Evolutionary conservation across 2,797 vertebrate genomes (phyloP), one percentile per base, ranked within the genome.

Genomic region (Vireo griseus): DNA sequence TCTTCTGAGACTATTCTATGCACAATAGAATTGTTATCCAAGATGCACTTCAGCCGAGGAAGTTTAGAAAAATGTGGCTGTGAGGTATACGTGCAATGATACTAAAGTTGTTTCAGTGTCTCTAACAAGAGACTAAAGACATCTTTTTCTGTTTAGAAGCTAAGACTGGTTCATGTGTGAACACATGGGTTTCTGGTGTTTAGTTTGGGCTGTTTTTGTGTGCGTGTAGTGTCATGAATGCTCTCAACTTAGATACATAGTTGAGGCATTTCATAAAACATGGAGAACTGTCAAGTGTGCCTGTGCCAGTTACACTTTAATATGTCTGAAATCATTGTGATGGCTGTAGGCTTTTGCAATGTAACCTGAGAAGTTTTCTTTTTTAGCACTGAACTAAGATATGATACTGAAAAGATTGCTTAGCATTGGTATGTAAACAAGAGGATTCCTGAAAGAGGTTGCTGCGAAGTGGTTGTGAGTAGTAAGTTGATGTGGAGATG

Each of bases 121-220:
- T 72, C 28, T 76, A 16, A 29, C 29, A n/a, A n/a, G 13, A 66
- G 44, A 44, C 37, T 59, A 6, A 13, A 16, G 29, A 1, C 2
- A 44, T 58, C 2, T 75, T 68, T 71, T 74, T 76, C 12, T 35
- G 6, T 58, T 82, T 78, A 42, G 61, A 86, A 33, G 9, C 72
- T 75, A n/a, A 29, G 35, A n/a, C 45, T 63, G 8, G 3, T 69
- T 51, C 40, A 19, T 5, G 16, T 40, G 20, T 3, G 24, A 58
- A 26, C 18, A 40, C 4, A 2, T 1, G 2, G 2, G 7, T 1
- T 11, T 47, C 79, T 63, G 11, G 10, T 54, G 20, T 26, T 86
- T 6, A 1, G 10, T 12, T 35, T 73, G 37, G 28, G 16, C 17
- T 54, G 37, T 20, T 57, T 59, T 58, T 17, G 6, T 26, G 24